A percentile compares a stretch with the other conserved stretches of the same genome.
These are phyloP conservation scores for Microchrysa polita DNA, from an alignment of 2,888 invertebrate species.

Conservation along the genomic window DNA sequence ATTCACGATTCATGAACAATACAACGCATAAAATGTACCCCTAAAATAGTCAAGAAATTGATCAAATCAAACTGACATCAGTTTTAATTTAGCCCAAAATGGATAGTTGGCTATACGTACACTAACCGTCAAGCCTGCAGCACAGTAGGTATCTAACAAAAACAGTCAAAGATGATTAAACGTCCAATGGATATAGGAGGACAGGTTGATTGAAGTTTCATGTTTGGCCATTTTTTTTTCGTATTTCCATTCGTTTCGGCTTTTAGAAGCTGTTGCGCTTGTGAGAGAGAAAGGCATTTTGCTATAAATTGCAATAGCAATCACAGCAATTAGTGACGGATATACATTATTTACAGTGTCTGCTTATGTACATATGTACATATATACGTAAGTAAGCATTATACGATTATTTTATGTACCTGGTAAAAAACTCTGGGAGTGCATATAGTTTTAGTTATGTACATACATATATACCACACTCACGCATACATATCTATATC, in stretches of 20 bases:
- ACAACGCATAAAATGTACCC: constrained; percentile 2
- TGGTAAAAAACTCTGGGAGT: no score
- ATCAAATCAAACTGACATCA: constrained; percentile 39
- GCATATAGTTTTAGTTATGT: no score
- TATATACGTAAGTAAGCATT: no score
- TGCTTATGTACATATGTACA: no score
- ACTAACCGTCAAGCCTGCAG: no score
- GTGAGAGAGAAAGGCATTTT: not conserved
- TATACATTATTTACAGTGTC: no score
- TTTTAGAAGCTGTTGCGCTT: not conserved
- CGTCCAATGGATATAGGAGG: constrained; percentile 23
- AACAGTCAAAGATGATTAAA: constrained; percentile 32
- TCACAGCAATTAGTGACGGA: no score
- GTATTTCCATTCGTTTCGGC: not conserved
- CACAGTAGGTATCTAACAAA: not conserved
- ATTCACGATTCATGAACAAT: not conserved
- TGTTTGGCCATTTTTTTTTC: constrained; percentile 33
- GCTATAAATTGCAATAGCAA: no score
- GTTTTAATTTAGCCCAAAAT: constrained; percentile 36
- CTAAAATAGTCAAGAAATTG: constrained; percentile 16
- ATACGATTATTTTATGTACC: no score
- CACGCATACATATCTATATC: no score
- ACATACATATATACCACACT: no score
- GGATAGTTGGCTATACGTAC: constrained; percentile 27
- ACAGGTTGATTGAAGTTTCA: constrained; percentile 42